Base-by-base conservation (phyloP, 2,797 vertebrate species). In the Alosa sapidissima region DNA sequence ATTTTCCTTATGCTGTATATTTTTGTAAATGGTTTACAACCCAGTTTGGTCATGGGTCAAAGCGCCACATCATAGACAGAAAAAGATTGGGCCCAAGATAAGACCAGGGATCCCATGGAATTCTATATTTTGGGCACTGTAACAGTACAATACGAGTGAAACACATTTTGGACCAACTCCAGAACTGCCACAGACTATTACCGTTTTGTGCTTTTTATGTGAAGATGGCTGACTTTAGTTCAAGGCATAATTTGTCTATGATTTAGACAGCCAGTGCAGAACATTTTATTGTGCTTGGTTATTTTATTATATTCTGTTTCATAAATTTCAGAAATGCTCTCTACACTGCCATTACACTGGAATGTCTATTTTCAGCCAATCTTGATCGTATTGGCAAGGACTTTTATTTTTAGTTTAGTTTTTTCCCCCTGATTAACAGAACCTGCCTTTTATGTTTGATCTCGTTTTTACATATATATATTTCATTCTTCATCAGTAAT, bases 301-400 rank as follows among this genome's bases (percentile, higher is more conserved):
- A 78, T 78, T 78, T 78, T 47, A 78, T 78, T 78, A 78, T 78
- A 45, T 47, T 78, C 72, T 78, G 36, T 78, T 78, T 47, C 72
- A 78, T 78, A 78, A 0, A 21, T 47, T 47, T 45, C 6, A 78
- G 72, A 78, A 78, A 78, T 78, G 72, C 72, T 78, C 7, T 47
- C n/a, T n/a, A n/a, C n/a, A n/a, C n/a, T 78, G 72, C 16, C 41
- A 47, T 78, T 78, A 47, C 41, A 21, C 72, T 47, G 72, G 72
- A 47, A 78, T 78, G 36, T 36, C 41, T 47, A 5, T 36, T 78
- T 72, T 45, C 19, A 47, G 72, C 41, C 72, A 19, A 47, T 78
- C 72, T 78, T 78, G 41, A 78, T 47, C 16, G 7, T 47, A 36
- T 36, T 72, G 65, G 72, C 72, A 78, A 78, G 36, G 41, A 78